Evolutionary conservation across 2,113 vertebrate species (phyloP).

Genomic region (Cryptomyrus ogoouensis): DNA sequence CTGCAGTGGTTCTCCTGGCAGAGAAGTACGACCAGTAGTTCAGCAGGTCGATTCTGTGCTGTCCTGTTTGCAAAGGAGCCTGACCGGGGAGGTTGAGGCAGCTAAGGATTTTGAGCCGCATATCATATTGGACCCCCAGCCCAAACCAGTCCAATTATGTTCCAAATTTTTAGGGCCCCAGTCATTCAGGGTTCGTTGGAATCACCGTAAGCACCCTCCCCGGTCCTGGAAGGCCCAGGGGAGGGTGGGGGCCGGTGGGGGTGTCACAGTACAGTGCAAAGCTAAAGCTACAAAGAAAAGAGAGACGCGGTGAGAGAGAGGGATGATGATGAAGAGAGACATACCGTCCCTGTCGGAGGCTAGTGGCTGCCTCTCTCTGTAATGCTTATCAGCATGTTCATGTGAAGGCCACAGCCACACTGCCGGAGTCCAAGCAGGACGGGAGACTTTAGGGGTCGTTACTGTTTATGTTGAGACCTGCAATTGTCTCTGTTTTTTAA

Average conservation of each 20-base stretch:
- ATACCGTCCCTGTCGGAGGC: not conserved
- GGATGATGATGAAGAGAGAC: not conserved
- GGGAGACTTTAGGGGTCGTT: not conserved
- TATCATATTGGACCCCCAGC: no score
- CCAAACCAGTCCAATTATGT: no score
- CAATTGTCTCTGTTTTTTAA: not conserved
- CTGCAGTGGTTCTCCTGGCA: not conserved
- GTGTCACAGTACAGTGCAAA: no score
- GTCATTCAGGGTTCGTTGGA: no score
- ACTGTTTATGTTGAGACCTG: not conserved
- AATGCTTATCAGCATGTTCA: not conserved
- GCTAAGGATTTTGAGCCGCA: no score
- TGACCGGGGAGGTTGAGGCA: no score
- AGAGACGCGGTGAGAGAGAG: no score
- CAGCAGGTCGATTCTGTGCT: not conserved
- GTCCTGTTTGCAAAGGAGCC: no score
- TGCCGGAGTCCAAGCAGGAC: not conserved
- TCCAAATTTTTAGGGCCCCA: no score
- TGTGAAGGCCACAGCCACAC: not conserved
- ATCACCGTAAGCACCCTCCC: no score
- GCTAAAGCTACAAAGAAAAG: not conserved
- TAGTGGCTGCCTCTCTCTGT: not conserved
- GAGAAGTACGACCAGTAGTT: not conserved
- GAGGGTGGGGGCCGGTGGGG: no score
- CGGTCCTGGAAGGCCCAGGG: no score